phyloP scores from a whole-genome alignment of 1,140 invertebrate species.

The Wasmannia auropunctata region DNA sequence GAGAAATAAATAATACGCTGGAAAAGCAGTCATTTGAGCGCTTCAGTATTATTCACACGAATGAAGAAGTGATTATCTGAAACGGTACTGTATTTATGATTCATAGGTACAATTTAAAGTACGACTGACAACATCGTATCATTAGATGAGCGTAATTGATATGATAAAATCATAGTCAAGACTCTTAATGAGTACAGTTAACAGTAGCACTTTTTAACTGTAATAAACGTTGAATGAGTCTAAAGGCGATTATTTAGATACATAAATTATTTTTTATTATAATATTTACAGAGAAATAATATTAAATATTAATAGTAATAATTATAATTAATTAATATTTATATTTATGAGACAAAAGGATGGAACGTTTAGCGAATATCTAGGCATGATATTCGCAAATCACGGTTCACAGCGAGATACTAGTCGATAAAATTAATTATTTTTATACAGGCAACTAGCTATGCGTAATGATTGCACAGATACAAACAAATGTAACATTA shows the following conservation, averaged over 20 bases:
- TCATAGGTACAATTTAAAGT: neutral
- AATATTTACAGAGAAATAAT: neutral
- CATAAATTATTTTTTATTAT: neutral
- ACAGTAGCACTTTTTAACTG: neutral
- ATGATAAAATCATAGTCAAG: neutral
- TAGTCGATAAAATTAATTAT: conserved; percentile 25
- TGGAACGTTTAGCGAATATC: neutral
- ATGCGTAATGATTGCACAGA: neutral
- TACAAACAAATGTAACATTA: neutral
- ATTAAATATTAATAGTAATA: neutral
- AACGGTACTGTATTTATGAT: neutral
- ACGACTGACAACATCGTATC: neutral
- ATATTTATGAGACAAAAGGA: neutral
- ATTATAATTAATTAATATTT: conserved; percentile 1
- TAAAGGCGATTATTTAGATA: neutral
- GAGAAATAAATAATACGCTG: conserved; percentile 25
- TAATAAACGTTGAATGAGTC: neutral
- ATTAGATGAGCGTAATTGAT: neutral
- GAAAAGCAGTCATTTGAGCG: neutral
- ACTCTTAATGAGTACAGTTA: neutral
- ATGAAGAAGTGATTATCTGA: neutral
- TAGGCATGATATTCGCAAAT: neutral
- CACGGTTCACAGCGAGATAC: neutral
- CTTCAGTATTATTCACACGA: neutral
- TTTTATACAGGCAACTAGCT: neutral